phyloP scores from a whole-genome alignment of 2,113 vertebrate genomes.

The Erpornis zantholeuca region DNA sequence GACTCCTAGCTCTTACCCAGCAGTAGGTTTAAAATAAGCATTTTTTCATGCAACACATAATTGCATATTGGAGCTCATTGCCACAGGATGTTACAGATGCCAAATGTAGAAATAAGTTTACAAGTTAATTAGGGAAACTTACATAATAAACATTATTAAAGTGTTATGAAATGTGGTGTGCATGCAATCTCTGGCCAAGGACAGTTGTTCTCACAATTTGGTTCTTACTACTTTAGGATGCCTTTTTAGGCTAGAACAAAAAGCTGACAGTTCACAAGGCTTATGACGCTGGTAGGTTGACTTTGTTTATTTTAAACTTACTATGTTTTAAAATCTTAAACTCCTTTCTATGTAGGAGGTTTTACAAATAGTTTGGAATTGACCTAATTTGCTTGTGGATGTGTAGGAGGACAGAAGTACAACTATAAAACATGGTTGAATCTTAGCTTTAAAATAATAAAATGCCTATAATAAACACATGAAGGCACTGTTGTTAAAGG shows the following conservation, averaged over 20 bases:
- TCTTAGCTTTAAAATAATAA: not conserved
- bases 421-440: not conserved
- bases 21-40: conserved; percentile 24
- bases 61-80: not conserved
- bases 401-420: conserved; percentile 1
- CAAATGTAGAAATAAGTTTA: conserved; percentile 33
- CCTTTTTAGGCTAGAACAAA: not conserved
- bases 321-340: not conserved
- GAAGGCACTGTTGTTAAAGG: conserved; percentile 44
- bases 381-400: not conserved
- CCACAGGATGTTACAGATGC: not conserved
- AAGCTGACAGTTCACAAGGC: not conserved
- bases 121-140: conserved; percentile 6
- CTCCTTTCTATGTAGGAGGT: not conserved
- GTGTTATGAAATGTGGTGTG: not conserved
- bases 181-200: not conserved
- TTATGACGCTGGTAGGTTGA: not conserved
- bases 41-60: not conserved
- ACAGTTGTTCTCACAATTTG: not conserved
- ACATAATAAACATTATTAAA: not conserved
- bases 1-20: not conserved
- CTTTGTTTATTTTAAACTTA: not conserved
- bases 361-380: conserved; percentile 11
- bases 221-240: not conserved
- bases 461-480: not conserved